These are phyloP conservation scores for Phrynocephalus forsythii DNA, from an alignment of 2,797 vertebrate genomes.

Conservation along the genomic window DNA sequence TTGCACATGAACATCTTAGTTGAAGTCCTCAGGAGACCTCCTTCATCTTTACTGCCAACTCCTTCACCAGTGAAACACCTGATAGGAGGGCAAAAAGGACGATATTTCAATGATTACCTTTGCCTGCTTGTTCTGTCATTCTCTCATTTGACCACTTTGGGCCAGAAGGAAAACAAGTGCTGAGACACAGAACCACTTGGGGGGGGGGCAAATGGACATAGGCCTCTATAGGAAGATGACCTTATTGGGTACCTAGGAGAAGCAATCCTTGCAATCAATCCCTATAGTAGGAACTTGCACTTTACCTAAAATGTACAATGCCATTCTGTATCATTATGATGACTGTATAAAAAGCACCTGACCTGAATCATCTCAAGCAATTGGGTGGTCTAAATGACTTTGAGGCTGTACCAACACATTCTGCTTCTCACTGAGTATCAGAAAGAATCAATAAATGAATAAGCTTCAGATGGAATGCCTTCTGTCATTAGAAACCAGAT, in stretches of 20 bases:
- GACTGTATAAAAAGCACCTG: neutral
- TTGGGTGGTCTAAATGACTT: fast-evolving
- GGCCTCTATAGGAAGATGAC: too few relatives aligned
- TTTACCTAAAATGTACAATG: neutral
- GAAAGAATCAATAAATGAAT: neutral
- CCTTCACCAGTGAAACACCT: neutral
- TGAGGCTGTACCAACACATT: fast-evolving
- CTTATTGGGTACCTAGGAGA: too few relatives aligned
- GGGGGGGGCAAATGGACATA: too few relatives aligned
- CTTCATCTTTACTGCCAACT: neutral
- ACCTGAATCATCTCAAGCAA: neutral
- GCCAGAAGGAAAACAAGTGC: neutral
- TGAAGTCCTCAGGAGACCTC: neutral
- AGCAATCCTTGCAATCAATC: too few relatives aligned
- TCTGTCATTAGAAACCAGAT: neutral
- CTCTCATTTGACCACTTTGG: neutral
- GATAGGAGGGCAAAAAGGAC: neutral
- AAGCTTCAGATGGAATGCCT: neutral
- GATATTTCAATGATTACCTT: neutral
- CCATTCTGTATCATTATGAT: neutral
- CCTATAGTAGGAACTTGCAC: neutral
- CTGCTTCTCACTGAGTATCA: neutral
- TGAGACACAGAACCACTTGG: neutral
- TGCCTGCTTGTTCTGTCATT: neutral
- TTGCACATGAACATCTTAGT: too few relatives aligned